Evolutionary conservation across 2,888 invertebrate genomes (phyloP).

Genomic region (Epistrophe eligans): DNA sequence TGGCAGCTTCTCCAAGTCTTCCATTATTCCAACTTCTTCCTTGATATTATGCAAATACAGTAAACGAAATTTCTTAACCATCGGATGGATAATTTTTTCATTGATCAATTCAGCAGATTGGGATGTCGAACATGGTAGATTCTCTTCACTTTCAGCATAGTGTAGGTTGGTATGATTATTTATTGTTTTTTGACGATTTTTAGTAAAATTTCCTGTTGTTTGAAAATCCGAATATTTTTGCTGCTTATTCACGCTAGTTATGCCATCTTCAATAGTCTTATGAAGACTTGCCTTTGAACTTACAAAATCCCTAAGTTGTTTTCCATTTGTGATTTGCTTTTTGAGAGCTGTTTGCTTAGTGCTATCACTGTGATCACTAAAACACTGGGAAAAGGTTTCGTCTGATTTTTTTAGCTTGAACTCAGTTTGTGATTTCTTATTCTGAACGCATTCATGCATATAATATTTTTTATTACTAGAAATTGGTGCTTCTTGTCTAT

Average conservation of each 20-base stretch:
- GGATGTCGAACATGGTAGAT: constrained; percentile 13
- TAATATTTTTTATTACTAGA: not conserved
- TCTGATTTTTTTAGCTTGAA: not conserved
- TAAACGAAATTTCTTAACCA: constrained; percentile 79
- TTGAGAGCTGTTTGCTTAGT: constrained; percentile 32
- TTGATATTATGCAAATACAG: constrained; percentile 79
- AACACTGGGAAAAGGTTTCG: not conserved
- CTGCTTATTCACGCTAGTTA: not conserved
- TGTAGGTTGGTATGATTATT: too few species aligned
- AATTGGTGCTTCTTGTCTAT: not conserved
- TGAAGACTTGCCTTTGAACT: constrained; percentile 49
- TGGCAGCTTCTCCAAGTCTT: constrained; percentile 80
- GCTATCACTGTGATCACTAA: constrained; percentile 20
- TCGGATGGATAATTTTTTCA: constrained; percentile 80
- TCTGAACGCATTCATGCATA: not conserved
- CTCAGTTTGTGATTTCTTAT: constrained; percentile 19
- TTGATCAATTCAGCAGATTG: constrained; percentile 78
- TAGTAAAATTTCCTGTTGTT: too few species aligned
- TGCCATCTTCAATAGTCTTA: constrained; percentile 40
- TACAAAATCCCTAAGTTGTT: constrained; percentile 12
- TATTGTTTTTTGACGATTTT: not conserved
- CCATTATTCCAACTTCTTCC: constrained; percentile 79
- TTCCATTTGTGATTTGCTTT: not conserved
- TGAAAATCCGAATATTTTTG: not conserved
- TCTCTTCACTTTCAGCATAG: constrained; percentile 12